phyloP scores from a whole-genome alignment of 2,113 vertebrate species.

The Anolis carolinensis region DNA sequence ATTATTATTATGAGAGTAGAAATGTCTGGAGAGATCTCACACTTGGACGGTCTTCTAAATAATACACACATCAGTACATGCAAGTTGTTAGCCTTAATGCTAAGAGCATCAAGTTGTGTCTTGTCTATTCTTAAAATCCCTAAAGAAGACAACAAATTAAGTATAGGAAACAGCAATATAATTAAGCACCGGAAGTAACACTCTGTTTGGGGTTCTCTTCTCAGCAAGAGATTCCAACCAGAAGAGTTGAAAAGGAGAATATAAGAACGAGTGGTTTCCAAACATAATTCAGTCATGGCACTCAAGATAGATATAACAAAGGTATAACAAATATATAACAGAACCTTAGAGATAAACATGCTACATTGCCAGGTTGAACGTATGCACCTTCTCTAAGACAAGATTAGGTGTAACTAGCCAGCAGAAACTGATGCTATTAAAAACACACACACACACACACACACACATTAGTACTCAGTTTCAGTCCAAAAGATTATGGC shows the following conservation, averaged over 20 bases:
- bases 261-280: conserved; percentile 45
- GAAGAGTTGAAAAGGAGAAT: conserved; percentile 59
- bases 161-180: not conserved
- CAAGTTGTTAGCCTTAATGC: not conserved
- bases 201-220: conserved; percentile 56
- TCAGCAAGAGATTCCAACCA: not conserved
- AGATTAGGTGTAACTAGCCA: conserved; percentile 54
- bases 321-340: conserved; percentile 40
- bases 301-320: conserved; percentile 48
- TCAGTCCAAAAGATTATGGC: conserved; percentile 11
- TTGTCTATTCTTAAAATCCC: conserved; percentile 17
- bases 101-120: conserved; percentile 31
- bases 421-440: conserved; percentile 58
- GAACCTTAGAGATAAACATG: conserved; percentile 55
- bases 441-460: conserved; percentile 7
- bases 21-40: not conserved
- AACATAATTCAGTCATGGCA: conserved; percentile 63
- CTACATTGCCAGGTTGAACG: conserved; percentile 51
- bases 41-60: not conserved
- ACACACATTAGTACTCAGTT: conserved; percentile 16
- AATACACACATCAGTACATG: not conserved
- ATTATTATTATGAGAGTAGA: no score
- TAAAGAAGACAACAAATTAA: conserved; percentile 1
- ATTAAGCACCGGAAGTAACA: conserved; percentile 19
- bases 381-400: conserved; percentile 44